Conservation (phyloP, 2,888 invertebrate genomes). For the Marronus borbonicus region DNA sequence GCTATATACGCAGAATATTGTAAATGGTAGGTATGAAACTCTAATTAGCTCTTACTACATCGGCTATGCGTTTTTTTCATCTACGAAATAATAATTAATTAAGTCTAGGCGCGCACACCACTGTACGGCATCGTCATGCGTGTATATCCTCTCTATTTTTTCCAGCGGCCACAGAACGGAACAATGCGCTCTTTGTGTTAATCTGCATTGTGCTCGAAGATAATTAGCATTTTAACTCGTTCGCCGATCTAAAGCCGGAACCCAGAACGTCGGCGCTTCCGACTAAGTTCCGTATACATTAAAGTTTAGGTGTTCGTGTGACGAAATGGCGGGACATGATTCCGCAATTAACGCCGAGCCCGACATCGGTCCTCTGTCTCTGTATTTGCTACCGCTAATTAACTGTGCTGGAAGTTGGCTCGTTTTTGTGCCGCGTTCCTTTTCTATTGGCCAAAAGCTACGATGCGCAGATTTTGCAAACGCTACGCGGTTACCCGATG, state of each 20-base stretch:
- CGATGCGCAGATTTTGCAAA: constrained; percentile 23
- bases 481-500: constrained; percentile 7
- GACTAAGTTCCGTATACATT: constrained; percentile 48
- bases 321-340: constrained; percentile 61
- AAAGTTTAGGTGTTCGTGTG: constrained; percentile 58
- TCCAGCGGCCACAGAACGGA: constrained; percentile 31
- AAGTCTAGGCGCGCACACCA: constrained; percentile 28
- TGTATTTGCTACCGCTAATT: constrained; percentile 47
- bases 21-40: neutral
- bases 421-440: constrained; percentile 33
- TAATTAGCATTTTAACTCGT: constrained; percentile 52
- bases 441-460: constrained; percentile 21
- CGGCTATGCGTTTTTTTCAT: constrained; percentile 28
- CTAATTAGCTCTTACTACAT: constrained; percentile 36
- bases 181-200: constrained; percentile 46
- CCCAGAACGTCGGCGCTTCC: constrained; percentile 46
- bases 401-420: constrained; percentile 27
- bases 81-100: constrained; percentile 46
- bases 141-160: constrained; percentile 32
- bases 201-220: constrained; percentile 47
- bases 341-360: constrained; percentile 61
- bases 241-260: constrained; percentile 48
- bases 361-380: constrained; percentile 58
- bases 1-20: constrained; percentile 5
- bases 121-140: constrained; percentile 5